Percentiles rank a stretch among this genome's conserved stretches.
These are phyloP conservation scores for Tetranychus piercei DNA, from an alignment of 2,888 invertebrate genomes.

Conservation along the genomic window DNA sequence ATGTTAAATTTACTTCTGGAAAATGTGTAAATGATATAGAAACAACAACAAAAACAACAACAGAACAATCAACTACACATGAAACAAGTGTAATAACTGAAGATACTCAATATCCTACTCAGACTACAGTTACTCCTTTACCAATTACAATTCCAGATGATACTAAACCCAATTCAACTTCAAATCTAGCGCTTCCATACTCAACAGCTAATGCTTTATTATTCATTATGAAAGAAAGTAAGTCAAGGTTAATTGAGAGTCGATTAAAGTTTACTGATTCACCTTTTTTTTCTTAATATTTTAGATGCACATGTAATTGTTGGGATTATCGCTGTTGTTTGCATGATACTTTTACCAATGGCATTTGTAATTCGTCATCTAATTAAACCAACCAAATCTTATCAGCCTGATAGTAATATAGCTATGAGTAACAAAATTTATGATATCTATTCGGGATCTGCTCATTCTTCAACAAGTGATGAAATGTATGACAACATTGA, in stretches of 20 bases:
- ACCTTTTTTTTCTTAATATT: not conserved
- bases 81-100: not conserved
- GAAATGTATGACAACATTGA: not conserved
- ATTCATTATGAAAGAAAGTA: not conserved
- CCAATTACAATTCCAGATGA: not conserved
- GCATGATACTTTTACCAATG: not conserved
- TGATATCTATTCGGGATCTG: not conserved
- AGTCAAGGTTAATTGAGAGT: not conserved
- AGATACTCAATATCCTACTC: not conserved
- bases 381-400: not conserved
- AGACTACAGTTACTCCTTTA: not conserved
- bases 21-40: not conserved
- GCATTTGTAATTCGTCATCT: not conserved
- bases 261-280: not conserved
- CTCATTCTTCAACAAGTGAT: not conserved
- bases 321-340: not conserved
- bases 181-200: not conserved
- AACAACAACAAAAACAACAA: not conserved
- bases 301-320: not conserved
- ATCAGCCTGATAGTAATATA: not conserved
- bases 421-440: not conserved
- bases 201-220: not conserved
- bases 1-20: not conserved
- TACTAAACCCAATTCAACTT: too few species aligned
- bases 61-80: not conserved